Evolutionary conservation across 2,888 invertebrate genomes (phyloP), one percentile per base, ranked within the genome.

Genomic region (Nemapogon koenigi): DNA sequence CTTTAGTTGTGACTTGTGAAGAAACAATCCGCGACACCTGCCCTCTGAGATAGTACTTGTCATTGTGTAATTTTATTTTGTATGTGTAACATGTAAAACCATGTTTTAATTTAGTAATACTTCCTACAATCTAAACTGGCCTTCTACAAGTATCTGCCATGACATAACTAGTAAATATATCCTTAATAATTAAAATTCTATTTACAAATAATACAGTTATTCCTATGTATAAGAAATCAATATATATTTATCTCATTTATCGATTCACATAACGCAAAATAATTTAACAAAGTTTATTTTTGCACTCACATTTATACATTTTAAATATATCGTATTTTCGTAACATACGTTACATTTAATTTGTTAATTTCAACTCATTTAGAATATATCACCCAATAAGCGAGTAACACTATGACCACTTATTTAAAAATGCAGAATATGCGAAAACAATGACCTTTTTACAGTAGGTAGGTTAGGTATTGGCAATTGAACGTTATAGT

Each of bases 111-210:
- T 81, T 81, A 82, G 81, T 83, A 83, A 83, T 83, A 83, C 83
- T 84, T 83, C 78, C n/a, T n/a, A n/a, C n/a, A n/a, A 68, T 3
- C 81, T 83, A 83, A 85, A 86, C 86, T 86, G 86, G 87, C 86
- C 86, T 75, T 83, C 75, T 67, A 82, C 82, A 83, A 83, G 82
- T 83, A 82, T 83, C 81, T 76, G 83, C 83, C 83, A 82, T 80
- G 81, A 82, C 65, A 80, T 76, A 81, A 80, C 78, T 76, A 78
- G 59, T 62, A 71, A 72, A 76, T 76, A 76, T 82, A 82, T 82
- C 68, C 82, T 82, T 82, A 81, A 69, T 71, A n/a, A n/a, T 75
- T 71, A 55, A 27, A 59, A 62, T 76, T 66, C 68, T 83, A 82
- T 83, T 71, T 83, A 83, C 83, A 83, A 82, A 81, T 82, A 82